phyloP scores from a whole-genome alignment of 2,888 invertebrate genomes.

The Machimus atricapillus region DNA sequence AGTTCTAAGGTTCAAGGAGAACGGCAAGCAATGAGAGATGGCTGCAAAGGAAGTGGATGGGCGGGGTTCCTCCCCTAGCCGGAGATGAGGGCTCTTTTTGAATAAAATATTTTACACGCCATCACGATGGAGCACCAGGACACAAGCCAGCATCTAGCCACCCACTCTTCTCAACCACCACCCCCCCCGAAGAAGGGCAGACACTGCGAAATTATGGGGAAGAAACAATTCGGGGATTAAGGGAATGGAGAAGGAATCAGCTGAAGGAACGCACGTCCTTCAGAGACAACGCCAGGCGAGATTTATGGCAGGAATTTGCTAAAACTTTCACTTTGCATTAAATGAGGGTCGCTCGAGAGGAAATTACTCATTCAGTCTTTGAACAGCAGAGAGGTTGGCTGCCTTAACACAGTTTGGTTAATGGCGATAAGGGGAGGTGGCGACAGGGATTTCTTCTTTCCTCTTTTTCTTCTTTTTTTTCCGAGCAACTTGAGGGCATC shows the following conservation, averaged over 20 bases:
- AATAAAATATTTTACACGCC: not conserved
- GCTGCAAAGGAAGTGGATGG: not conserved
- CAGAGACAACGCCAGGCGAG: constrained; percentile 2
- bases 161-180: no score
- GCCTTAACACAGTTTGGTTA: not conserved
- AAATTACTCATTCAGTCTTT: not conserved
- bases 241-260: not conserved
- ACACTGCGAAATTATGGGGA: not conserved
- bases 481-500: not conserved
- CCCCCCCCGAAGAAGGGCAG: not conserved
- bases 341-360: constrained; percentile 4
- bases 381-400: not conserved
- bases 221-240: not conserved
- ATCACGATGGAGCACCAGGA: not conserved
- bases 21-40: not conserved
- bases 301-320: constrained; percentile 23
- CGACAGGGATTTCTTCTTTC: not conserved
- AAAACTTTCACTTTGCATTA: constrained; percentile 30
- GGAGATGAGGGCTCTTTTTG: not conserved
- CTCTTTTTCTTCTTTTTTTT: not conserved
- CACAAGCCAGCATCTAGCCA: not conserved
- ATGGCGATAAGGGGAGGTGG: not conserved
- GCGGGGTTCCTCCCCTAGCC: not conserved
- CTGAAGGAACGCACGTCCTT: not conserved
- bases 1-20: not conserved